Evolutionary conservation across 2,113 vertebrate species (phyloP), one percentile per base, ranked within the genome.

Genomic region (Tinamus guttatus): DNA sequence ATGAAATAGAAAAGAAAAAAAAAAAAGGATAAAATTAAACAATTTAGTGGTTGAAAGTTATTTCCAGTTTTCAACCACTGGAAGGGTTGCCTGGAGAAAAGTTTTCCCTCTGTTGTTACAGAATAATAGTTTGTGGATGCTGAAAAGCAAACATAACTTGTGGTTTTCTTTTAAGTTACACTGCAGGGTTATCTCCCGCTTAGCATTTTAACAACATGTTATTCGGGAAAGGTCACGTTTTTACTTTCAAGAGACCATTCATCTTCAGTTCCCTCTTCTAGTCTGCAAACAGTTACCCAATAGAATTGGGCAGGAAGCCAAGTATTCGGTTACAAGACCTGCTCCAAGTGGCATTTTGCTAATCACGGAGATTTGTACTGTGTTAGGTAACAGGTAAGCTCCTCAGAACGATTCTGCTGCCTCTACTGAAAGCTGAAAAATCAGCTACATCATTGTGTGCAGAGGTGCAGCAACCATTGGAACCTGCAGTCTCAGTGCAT

Each of bases 41-140:
- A 95, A 81, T 96, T 97, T 97, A 97, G 97, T 97, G 97, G 97
- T 97, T 97, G 93, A 86, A 96, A 97, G 97, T 94, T 98, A 97
- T 98, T 98, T 97, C 96, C 94, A 98, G 96, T 96, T 97, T 96
- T 87, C 94, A 98, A 89, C 97, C 97, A 96, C 96, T 97, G 95
- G 75, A 96, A 73, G 89, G 24, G 90, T 95, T 93, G 91, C 87
- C 89, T 97, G 95, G 95, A 98, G 97, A 97, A 98, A 98, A 95
- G 81, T 96, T 94, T 97, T 95, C 91, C 97, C 87, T 98, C 96
- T 97, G 96, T 98, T 97, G 97, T 98, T 98, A 97, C 77, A 97
- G 96, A 98, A 98, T 97, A 98, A 97, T 97, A 95, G 96, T 90
- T 96, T 97, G 95, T 97, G 97, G 96, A 98, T 94, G 68, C 88